phyloP scores from a whole-genome alignment of 1,140 invertebrate genomes.

The Monochamus saltuarius region DNA sequence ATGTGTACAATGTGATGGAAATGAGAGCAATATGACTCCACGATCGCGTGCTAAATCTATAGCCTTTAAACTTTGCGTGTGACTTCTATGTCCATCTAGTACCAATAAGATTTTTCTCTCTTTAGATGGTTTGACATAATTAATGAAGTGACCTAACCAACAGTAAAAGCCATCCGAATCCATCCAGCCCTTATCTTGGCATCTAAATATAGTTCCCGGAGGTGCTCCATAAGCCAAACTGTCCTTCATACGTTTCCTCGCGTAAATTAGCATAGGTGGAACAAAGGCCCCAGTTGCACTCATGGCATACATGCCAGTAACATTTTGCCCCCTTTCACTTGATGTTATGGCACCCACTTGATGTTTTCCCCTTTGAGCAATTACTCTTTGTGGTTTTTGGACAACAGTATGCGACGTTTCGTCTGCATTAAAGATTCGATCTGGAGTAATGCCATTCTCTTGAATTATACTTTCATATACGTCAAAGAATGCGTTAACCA shows the following conservation, averaged over 20 bases:
- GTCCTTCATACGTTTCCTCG: slow-evolving; percentile 29
- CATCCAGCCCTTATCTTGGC: slow-evolving; percentile 22
- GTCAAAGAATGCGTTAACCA: slow-evolving; percentile 44
- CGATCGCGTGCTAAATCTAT: slow-evolving; percentile 32
- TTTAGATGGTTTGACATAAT: slow-evolving; percentile 22
- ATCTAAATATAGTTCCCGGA: slow-evolving; percentile 6
- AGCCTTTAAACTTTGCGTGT: slow-evolving; percentile 38
- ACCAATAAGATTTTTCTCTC: slow-evolving; percentile 37
- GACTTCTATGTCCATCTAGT: slow-evolving; percentile 41
- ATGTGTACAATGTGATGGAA: slow-evolving; percentile 31
- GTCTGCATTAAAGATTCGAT: slow-evolving; percentile 53
- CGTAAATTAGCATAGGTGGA: slow-evolving; percentile 53
- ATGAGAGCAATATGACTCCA: slow-evolving; percentile 39
- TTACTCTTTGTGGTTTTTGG: slow-evolving; percentile 37
- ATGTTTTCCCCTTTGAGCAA: slow-evolving; percentile 37
- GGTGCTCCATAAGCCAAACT: slow-evolving; percentile 16
- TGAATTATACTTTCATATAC: slow-evolving; percentile 45
- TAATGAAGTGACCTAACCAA: slow-evolving; percentile 20
- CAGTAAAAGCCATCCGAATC: slow-evolving; percentile 8
- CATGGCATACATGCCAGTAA: slow-evolving; percentile 46
- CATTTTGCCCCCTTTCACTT: slow-evolving; percentile 48
- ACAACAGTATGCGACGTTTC: slow-evolving; percentile 54
- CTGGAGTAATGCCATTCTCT: slow-evolving; percentile 31
- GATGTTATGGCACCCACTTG: slow-evolving; percentile 52
- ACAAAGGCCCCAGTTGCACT: slow-evolving; percentile 49